Evolutionary conservation across 2,797 vertebrate species (phyloP).

Genomic region (Salarias fasciatus): DNA sequence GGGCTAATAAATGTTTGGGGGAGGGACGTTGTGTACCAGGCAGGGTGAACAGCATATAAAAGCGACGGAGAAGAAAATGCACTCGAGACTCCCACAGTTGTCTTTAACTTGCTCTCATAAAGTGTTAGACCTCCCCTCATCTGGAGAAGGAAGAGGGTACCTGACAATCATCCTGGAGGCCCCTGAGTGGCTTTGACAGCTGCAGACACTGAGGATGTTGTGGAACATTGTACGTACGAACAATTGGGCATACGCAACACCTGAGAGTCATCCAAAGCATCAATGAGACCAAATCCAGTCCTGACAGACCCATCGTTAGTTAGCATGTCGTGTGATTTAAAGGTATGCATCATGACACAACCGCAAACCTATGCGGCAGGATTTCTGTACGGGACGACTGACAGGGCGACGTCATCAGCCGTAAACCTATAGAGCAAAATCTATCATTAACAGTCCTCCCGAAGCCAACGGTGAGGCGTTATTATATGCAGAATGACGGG

Average conservation of each 20-base stretch:
- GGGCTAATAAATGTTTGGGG: constrained; percentile 70
- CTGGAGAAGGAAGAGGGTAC: constrained; percentile 64
- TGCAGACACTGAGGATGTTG: constrained; percentile 33
- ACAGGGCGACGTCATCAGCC: constrained; percentile 7
- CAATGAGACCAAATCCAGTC: constrained; percentile 22
- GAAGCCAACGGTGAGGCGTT: constrained; percentile 45
- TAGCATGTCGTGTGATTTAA: constrained; percentile 27
- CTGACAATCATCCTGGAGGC: constrained; percentile 72
- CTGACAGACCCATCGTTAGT: constrained; percentile 30
- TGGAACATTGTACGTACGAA: constrained; percentile 32
- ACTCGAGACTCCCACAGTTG: constrained; percentile 49
- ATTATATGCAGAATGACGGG: constrained; percentile 35
- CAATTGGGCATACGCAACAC: constrained; percentile 29
- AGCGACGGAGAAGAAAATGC: constrained; percentile 49
- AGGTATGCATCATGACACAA: constrained; percentile 19
- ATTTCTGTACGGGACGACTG: constrained; percentile 33
- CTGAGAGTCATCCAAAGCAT: constrained; percentile 34
- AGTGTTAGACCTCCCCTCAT: constrained; percentile 64
- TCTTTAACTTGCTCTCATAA: constrained; percentile 70
- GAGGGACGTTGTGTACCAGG: constrained; percentile 65
- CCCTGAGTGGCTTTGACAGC: constrained; percentile 59
- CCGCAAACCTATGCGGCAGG: not conserved
- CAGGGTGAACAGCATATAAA: constrained; percentile 49
- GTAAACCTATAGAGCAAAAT: constrained; percentile 19
- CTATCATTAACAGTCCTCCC: constrained; percentile 17